These are phyloP conservation scores for Lacerta agilis DNA, from an alignment of 2,797 vertebrate genomes.

Conservation along the genomic window DNA sequence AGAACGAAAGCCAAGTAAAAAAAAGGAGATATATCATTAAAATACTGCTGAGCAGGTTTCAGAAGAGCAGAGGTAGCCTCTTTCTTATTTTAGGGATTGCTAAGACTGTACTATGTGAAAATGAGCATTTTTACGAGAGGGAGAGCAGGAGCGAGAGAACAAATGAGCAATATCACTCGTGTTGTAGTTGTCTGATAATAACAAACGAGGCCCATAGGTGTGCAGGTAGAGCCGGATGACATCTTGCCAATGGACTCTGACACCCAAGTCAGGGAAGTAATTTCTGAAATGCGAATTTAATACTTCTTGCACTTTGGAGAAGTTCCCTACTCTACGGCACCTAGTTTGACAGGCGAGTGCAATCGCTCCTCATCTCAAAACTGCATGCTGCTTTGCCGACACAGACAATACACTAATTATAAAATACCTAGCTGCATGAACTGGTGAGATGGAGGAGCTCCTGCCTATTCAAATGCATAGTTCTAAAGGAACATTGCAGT, in stretches of 20 bases:
- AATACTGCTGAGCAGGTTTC: constrained; percentile 27
- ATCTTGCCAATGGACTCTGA: not conserved
- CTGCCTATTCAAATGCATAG: constrained; percentile 68
- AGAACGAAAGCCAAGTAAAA: constrained; percentile 23
- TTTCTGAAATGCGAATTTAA: not conserved
- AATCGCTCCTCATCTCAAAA: constrained; percentile 39
- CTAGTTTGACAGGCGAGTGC: constrained; percentile 17
- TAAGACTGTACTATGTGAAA: constrained; percentile 10
- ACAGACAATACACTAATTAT: constrained; percentile 55
- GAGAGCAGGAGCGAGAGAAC: not conserved
- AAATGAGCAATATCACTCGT: constrained; percentile 20
- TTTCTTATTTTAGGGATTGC: not conserved
- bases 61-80: not conserved
- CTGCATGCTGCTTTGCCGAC: constrained; percentile 24
- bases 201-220: constrained; percentile 3
- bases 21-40: constrained; percentile 39
- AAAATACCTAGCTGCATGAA: constrained; percentile 53
- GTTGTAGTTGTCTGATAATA: not conserved
- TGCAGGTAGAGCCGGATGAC: not conserved
- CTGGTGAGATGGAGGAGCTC: constrained; percentile 63
- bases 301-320: constrained; percentile 39
- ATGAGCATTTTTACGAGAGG: not conserved
- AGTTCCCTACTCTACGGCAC: constrained; percentile 40
- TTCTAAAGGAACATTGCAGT: constrained; percentile 64
- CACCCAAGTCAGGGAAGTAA: not conserved